Conservation (phyloP, 92 coral and sea anemone species). For the Porites divaricata region DNA sequence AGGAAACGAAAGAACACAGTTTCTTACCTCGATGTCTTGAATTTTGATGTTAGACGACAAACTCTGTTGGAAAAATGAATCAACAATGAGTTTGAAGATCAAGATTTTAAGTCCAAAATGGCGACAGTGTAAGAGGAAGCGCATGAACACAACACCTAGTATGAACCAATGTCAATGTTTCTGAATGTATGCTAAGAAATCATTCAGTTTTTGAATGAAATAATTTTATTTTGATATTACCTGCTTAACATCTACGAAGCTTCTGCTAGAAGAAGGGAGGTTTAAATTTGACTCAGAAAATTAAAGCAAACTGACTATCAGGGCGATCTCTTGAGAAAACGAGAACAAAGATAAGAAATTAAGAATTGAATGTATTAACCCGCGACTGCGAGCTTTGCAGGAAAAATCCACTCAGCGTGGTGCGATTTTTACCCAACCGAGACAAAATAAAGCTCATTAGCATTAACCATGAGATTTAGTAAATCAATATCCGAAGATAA, state of each 20-base stretch:
- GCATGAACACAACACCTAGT: not conserved
- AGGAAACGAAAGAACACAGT: not conserved
- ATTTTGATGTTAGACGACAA: not conserved
- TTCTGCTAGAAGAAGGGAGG: not conserved
- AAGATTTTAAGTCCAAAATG: not conserved
- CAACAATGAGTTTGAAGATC: not conserved
- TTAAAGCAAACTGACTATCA: not conserved
- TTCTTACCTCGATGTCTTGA: not conserved
- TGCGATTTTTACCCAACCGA: constrained; percentile 19
- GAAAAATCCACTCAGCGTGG: constrained; percentile 26
- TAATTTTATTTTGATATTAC: not conserved
- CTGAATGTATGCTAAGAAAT: no score
- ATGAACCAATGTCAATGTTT: not conserved
- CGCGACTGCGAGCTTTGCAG: not conserved
- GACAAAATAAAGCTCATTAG: constrained; percentile 34
- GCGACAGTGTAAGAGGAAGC: not conserved
- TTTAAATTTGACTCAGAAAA: not conserved
- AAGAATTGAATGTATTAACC: not conserved
- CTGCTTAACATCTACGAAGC: not conserved
- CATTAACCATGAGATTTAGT: not conserved
- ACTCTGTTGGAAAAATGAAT: constrained; percentile 26
- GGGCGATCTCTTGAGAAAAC: not conserved
- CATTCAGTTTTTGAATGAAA: not conserved
- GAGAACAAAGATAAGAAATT: not conserved
- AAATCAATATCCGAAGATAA: constrained; percentile 19